Evolutionary conservation across 2,888 invertebrate species (phyloP).

Genomic region (Orthosia incerta): DNA sequence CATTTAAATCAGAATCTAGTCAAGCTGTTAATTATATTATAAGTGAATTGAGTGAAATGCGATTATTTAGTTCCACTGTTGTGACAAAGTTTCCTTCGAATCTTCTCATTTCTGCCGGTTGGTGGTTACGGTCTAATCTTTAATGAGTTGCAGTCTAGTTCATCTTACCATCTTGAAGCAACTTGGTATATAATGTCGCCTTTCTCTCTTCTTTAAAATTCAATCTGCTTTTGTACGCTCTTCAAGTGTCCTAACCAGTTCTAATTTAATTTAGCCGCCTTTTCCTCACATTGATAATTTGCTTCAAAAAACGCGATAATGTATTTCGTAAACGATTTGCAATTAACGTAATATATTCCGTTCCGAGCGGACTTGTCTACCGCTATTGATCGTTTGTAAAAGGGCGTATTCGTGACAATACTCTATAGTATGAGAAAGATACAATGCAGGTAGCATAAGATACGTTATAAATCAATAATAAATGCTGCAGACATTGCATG

Average conservation of each 20-base stretch:
- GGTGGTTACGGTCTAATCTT: background rate
- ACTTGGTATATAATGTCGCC: background rate
- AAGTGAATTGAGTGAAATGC: too few relatives aligned
- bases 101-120: background rate
- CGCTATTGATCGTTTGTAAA: background rate
- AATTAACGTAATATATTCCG: background rate
- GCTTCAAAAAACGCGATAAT: background rate
- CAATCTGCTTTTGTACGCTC: too few relatives aligned
- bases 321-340: background rate
- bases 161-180: background rate
- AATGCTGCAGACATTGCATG: constrained; percentile 1
- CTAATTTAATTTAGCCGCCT: background rate
- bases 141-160: background rate
- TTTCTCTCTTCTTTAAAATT: background rate
- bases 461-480: constrained; percentile 1
- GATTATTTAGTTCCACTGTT: background rate
- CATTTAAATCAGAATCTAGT: constrained; percentile 1
- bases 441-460: background rate
- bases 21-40: background rate
- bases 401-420: background rate
- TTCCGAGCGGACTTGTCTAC: background rate
- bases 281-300: background rate
- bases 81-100: background rate
- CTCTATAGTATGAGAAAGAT: background rate
- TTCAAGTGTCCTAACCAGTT: too few relatives aligned